phyloP scores from a whole-genome alignment of 2,888 invertebrate genomes.

The Caenorhabditis macrosperma region DNA sequence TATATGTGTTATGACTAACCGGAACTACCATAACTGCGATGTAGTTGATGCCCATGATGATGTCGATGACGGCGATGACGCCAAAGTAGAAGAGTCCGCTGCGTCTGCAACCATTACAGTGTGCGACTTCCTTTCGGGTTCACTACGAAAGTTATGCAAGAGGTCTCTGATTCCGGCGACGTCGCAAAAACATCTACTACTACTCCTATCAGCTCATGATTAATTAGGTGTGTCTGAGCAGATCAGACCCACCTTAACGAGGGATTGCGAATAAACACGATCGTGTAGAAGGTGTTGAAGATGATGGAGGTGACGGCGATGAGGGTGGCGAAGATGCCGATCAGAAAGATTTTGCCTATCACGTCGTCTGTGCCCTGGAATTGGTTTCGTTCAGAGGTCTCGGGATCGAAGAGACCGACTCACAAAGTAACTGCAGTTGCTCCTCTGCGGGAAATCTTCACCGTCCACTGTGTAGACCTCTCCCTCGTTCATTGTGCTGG shows the following conservation, averaged over 20 bases:
- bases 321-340: slow-evolving; percentile 76
- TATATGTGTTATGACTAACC: slow-evolving; percentile 65
- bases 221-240: no score
- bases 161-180: no score
- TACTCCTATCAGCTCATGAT: not conserved
- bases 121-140: no score
- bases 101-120: slow-evolving; percentile 60
- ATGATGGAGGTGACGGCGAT: slow-evolving; percentile 76
- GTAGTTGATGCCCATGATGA: slow-evolving; percentile 79
- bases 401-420: not conserved
- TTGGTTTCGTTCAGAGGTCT: not conserved
- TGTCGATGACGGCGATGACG: slow-evolving; percentile 78
- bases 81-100: slow-evolving; percentile 79
- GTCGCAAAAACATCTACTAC: no score
- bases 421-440: slow-evolving; percentile 45
- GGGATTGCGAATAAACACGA: slow-evolving; percentile 73
- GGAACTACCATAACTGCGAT: slow-evolving; percentile 78
- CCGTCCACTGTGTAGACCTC: slow-evolving; percentile 13
- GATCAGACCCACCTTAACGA: slow-evolving; percentile 62
- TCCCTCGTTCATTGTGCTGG: slow-evolving; percentile 24
- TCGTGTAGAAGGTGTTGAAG: slow-evolving; percentile 78
- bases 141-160: no score
- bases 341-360: slow-evolving; percentile 77
- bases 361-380: slow-evolving; percentile 77
- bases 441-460: slow-evolving; percentile 1